A percentile compares a stretch with the other conserved stretches of the same genome.
Evolutionary conservation across 2,797 vertebrate genomes (phyloP).

Genomic region (Poliocrania exsul): DNA sequence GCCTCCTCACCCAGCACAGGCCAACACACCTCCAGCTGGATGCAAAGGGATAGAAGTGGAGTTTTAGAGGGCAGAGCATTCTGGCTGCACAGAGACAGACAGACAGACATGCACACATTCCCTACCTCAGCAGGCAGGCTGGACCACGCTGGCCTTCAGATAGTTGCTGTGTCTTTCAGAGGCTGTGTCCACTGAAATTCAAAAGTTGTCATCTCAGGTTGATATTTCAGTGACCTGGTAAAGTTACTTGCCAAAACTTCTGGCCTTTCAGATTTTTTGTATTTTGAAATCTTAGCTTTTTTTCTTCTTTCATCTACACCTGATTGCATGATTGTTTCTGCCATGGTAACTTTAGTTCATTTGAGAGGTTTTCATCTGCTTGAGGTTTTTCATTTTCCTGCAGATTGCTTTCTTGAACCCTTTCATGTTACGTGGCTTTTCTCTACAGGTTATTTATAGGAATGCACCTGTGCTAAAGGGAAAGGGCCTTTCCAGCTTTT

Average conservation of each 20-base stretch:
- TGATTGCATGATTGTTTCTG: not conserved
- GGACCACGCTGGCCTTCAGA: not conserved
- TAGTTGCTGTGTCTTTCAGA: not conserved
- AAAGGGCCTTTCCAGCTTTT: not conserved
- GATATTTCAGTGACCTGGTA: not conserved
- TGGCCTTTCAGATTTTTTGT: not conserved
- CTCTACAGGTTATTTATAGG: not conserved
- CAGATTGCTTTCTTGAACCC: not conserved
- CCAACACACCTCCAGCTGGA: not conserved
- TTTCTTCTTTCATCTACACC: not conserved
- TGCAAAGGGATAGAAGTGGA: not conserved
- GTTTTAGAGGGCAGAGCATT: not conserved
- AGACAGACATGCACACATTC: accelerated
- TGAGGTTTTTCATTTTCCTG: not conserved
- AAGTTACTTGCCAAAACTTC: not conserved
- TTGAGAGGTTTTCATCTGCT: not conserved
- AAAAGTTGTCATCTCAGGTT: not conserved
- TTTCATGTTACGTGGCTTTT: not conserved
- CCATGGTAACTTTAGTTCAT: not conserved
- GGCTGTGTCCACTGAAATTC: not conserved
- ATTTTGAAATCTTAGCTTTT: not conserved
- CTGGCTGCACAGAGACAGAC: not conserved
- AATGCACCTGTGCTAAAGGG: not conserved
- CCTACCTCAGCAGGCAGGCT: not conserved
- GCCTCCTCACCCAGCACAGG: not conserved